phyloP scores from a whole-genome alignment of 2,888 invertebrate genomes.

The Liopterus haemorrhoidalis region DNA sequence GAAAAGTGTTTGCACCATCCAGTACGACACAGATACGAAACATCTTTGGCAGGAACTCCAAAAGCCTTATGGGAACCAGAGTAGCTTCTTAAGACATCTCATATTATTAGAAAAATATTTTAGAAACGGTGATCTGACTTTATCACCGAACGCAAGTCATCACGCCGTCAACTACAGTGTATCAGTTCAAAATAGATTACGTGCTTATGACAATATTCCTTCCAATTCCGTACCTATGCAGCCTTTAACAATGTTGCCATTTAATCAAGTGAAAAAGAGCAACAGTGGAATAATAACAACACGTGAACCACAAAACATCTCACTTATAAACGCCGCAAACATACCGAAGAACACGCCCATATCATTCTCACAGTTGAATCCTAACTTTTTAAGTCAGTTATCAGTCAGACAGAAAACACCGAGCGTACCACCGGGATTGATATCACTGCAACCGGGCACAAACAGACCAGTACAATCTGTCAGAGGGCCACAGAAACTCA shows the following conservation, averaged over 20 bases:
- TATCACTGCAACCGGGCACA: conserved; percentile 41
- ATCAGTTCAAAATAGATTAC: conserved; percentile 70
- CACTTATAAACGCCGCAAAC: conserved; percentile 39
- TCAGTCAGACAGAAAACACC: conserved; percentile 30
- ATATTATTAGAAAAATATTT: conserved; percentile 79
- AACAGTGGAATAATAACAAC: conserved; percentile 36
- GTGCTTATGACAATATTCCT: conserved; percentile 65
- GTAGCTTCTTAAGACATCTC: conserved; percentile 75
- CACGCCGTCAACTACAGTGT: conserved; percentile 73
- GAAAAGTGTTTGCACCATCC: conserved; percentile 69
- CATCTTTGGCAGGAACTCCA: conserved; percentile 75
- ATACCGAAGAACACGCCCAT: conserved; percentile 41
- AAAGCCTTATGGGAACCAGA: conserved; percentile 81
- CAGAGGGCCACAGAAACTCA: conserved; percentile 42
- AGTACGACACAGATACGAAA: conserved; percentile 77
- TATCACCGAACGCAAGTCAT: conserved; percentile 66
- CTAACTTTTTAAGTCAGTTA: conserved; percentile 21
- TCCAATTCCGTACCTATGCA: conserved; percentile 38
- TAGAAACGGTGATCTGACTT: conserved; percentile 68
- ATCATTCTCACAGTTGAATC: conserved; percentile 41
- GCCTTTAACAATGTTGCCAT: conserved; percentile 40
- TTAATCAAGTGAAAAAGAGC: conserved; percentile 39
- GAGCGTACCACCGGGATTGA: conserved; percentile 40
- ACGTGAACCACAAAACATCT: conserved; percentile 24
- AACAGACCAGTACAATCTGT: conserved; percentile 39